Evolutionary conservation across 2,797 vertebrate genomes (phyloP).

Genomic region (Hypotaenidia philippensis): DNA sequence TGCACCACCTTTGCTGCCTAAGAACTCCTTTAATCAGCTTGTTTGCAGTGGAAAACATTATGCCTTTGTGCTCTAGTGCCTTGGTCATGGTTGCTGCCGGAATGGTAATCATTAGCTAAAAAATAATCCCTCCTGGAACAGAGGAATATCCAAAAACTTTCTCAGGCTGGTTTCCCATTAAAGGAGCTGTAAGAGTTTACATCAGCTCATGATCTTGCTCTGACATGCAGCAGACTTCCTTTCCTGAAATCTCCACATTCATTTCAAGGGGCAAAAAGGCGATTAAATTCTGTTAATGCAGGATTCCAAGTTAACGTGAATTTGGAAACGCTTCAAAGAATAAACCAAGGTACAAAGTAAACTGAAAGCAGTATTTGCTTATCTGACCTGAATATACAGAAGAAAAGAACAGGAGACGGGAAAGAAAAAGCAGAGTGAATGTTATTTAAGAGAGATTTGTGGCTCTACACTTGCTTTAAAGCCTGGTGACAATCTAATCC

Average conservation of each 20-base stretch:
- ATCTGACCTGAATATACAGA: neutral
- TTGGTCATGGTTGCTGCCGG: neutral
- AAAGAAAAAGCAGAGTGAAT: neutral
- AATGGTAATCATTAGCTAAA: neutral
- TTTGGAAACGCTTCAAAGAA: slow-evolving; percentile 26
- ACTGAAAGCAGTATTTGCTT: neutral
- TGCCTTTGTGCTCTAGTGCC: neutral
- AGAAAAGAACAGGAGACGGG: neutral
- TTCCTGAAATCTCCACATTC: neutral
- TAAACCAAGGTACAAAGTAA: neutral
- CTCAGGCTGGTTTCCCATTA: neutral
- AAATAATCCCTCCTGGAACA: neutral
- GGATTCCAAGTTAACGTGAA: neutral
- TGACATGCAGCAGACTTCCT: rapidly evolving
- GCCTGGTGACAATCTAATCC: neutral
- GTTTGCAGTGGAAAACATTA: neutral
- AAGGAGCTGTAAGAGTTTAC: neutral
- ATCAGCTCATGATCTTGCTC: neutral
- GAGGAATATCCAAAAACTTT: neutral
- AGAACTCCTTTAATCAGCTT: neutral
- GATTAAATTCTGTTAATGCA: neutral
- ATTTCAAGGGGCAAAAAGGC: neutral
- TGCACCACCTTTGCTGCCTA: neutral
- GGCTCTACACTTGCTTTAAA: neutral
- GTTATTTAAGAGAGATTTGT: neutral